These are phyloP conservation scores for Mactra quadrangularis DNA, from an alignment of 1,140 invertebrate species.

Conservation along the genomic window DNA sequence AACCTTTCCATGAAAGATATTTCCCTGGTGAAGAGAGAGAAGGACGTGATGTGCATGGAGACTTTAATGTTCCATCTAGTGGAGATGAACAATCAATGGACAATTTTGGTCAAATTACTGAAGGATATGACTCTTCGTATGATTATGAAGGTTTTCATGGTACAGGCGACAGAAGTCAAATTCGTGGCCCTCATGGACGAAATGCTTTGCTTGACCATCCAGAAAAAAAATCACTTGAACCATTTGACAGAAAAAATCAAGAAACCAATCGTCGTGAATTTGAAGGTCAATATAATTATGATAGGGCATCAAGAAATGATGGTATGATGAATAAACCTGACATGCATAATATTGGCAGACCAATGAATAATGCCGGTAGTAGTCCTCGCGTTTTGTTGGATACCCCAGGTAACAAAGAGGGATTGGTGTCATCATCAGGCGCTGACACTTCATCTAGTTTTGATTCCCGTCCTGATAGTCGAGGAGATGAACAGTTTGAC, in stretches of 20 bases:
- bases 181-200: no score
- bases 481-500: no score
- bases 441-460: no score
- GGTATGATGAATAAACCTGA: neutral
- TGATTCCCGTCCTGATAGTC: no score
- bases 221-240: neutral
- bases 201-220: no score
- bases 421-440: no score
- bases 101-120: neutral
- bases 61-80: neutral
- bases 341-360: neutral
- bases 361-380: conserved; percentile 9
- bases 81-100: neutral
- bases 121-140: neutral
- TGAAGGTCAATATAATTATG: neutral
- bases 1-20: neutral
- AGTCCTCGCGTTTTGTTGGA: no score
- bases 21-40: neutral
- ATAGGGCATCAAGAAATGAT: neutral
- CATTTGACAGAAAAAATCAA: neutral
- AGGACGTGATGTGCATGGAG: no score
- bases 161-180: neutral
- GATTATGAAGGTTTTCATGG: neutral
- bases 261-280: neutral
- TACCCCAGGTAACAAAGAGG: no score